phyloP scores from a whole-genome alignment of 2,888 invertebrate species.

The Hypselothyrea guttata region DNA sequence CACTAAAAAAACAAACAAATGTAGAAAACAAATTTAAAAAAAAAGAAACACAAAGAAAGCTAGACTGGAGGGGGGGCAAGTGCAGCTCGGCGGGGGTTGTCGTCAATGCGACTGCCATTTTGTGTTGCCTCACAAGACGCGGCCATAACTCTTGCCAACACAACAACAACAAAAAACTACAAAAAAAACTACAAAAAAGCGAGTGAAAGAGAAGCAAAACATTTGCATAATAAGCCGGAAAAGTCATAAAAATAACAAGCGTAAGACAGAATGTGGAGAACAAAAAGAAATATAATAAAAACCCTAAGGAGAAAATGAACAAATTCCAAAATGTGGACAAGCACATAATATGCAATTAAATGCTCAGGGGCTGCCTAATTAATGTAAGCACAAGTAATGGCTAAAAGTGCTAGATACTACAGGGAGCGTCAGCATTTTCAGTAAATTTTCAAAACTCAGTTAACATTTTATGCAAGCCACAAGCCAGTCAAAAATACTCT shows the following conservation, averaged over 20 bases:
- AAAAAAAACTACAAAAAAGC: constrained; percentile 4
- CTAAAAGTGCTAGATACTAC: too few species aligned
- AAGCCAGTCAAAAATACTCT: too few species aligned
- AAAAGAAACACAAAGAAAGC: constrained; percentile 7
- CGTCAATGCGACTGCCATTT: constrained; percentile 40
- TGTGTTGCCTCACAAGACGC: constrained; percentile 26
- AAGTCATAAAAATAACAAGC: neutral
- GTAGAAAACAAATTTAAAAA: too few species aligned
- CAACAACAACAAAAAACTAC: constrained; percentile 7
- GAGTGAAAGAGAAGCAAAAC: constrained; percentile 8
- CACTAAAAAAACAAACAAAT: too few species aligned
- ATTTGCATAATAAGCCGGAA: constrained; percentile 11
- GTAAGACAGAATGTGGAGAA: neutral
- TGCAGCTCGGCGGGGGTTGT: neutral
- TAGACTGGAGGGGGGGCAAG: constrained; percentile 10
- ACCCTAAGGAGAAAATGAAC: neutral
- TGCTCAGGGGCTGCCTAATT: too few species aligned
- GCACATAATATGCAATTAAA: too few species aligned
- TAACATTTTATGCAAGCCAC: too few species aligned
- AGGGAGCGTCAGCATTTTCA: too few species aligned
- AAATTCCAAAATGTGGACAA: neutral
- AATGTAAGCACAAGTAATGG: too few species aligned
- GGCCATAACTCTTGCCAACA: constrained; percentile 30
- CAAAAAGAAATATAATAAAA: too few species aligned
- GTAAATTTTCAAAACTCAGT: too few species aligned